Conservation (phyloP, 2,113 vertebrate species). For the Prochilodus magdalenae region DNA sequence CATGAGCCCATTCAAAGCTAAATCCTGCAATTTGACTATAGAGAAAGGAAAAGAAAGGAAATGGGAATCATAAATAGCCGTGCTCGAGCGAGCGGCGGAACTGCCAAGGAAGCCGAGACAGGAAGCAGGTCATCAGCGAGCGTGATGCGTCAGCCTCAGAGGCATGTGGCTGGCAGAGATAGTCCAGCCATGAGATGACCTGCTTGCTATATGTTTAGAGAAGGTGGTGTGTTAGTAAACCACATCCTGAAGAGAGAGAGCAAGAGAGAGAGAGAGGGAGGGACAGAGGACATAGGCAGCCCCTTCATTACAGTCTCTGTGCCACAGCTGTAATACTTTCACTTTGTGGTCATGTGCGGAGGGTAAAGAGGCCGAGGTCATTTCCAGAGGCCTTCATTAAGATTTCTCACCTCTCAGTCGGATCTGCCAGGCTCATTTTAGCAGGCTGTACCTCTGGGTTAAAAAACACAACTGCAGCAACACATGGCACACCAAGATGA, state of each 20-base stretch:
- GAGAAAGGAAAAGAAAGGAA: background rate
- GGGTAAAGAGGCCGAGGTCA: background rate
- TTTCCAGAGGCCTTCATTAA: background rate
- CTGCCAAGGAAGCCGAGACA: constrained; percentile 5
- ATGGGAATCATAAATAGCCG: background rate
- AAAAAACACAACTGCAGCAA: background rate
- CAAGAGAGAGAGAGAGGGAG: background rate
- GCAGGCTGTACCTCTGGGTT: no score
- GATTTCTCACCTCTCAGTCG: background rate
- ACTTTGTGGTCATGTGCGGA: constrained; percentile 6
- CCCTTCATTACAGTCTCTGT: no score
- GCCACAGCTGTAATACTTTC: constrained; percentile 4
- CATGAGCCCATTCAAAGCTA: background rate
- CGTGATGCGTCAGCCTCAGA: background rate
- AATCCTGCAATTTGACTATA: background rate
- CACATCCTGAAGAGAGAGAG: constrained; percentile 27
- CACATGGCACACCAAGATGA: background rate
- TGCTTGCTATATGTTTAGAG: constrained; percentile 15
- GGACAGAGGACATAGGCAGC: no score
- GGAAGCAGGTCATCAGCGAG: constrained; percentile 34
- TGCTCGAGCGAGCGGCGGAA: background rate
- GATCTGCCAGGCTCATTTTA: background rate
- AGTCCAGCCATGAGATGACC: constrained; percentile 26
- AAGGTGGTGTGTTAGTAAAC: constrained; percentile 19
- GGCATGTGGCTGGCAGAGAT: constrained; percentile 15